Conservation (phyloP, 1,140 invertebrate species). For the Marisa cornuarietis region DNA sequence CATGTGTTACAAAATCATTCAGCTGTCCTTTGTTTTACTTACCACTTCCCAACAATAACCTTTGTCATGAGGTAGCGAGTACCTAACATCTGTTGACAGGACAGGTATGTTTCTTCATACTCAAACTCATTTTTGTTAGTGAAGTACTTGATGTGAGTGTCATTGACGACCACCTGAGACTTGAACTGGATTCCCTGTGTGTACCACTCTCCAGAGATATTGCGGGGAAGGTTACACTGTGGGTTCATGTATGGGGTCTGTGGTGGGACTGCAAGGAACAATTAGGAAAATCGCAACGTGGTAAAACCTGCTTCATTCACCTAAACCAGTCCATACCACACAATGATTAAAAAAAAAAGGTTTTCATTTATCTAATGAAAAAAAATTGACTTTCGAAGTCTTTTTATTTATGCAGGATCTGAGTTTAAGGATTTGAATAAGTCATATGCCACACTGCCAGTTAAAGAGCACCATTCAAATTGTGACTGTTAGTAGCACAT, state of each 20-base stretch:
- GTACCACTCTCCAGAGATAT: slow-evolving; percentile 94
- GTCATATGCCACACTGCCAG: no score
- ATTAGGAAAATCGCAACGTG: not conserved
- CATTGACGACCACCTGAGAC: slow-evolving; percentile 90
- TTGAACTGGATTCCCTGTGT: slow-evolving; percentile 84
- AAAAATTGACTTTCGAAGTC: no score
- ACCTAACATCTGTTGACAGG: slow-evolving; percentile 89
- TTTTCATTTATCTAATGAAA: no score
- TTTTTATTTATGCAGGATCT: no score
- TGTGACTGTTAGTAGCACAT: no score
- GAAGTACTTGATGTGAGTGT: slow-evolving; percentile 93
- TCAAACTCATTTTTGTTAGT: slow-evolving; percentile 80
- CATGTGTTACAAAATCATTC: no score
- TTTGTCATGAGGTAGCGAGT: slow-evolving; percentile 93
- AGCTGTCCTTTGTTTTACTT: slow-evolving; percentile 40
- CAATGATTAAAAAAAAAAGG: no score
- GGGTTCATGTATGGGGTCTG: slow-evolving; percentile 75
- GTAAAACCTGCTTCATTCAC: no score
- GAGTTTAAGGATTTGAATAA: no score
- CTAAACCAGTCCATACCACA: no score
- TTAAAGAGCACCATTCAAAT: no score
- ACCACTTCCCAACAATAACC: slow-evolving; percentile 95
- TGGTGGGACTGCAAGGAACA: slow-evolving; percentile 46
- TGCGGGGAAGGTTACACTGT: slow-evolving; percentile 89
- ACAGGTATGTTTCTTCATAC: slow-evolving; percentile 89